phyloP scores from a whole-genome alignment of 2,797 vertebrate genomes.

The Arnoldichthys spilopterus region DNA sequence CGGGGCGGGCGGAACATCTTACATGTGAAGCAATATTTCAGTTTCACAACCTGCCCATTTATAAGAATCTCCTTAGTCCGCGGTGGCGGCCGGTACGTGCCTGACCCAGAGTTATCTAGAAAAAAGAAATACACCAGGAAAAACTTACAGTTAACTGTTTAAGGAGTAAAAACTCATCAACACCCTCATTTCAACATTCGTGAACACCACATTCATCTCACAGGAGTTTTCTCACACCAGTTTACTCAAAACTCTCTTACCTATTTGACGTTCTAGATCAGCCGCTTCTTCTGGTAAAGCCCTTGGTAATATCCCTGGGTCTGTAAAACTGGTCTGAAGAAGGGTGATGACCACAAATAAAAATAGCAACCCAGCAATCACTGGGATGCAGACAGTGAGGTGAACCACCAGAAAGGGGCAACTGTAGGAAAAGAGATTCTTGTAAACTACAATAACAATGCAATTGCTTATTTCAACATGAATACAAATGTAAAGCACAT shows the following conservation, averaged over 20 bases:
- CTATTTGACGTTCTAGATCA: conserved; percentile 91
- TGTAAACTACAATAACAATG: not conserved
- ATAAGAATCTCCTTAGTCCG: conserved; percentile 94
- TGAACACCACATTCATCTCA: not conserved
- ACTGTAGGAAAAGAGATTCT: conserved; percentile 67
- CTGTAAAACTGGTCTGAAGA: conserved; percentile 93
- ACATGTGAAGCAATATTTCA: conserved; percentile 98
- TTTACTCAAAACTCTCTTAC: conserved; percentile 68
- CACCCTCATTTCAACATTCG: not conserved
- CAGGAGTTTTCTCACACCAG: not conserved
- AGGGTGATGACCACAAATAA: conserved; percentile 90
- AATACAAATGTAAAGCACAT: not conserved
- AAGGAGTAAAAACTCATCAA: not conserved
- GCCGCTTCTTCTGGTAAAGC: conserved; percentile 91
- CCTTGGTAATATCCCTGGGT: conserved; percentile 94
- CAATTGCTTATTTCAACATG: not conserved
- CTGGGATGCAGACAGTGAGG: conserved; percentile 90
- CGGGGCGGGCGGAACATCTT: conserved; percentile 96
- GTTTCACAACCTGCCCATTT: conserved; percentile 93
- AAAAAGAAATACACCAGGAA: conserved; percentile 32
- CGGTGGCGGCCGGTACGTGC: conserved; percentile 89
- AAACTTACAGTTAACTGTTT: not conserved
- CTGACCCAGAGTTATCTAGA: conserved; percentile 89
- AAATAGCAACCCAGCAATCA: conserved; percentile 90
- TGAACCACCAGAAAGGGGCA: conserved; percentile 90